Percentiles rank a stretch among this genome's conserved stretches.
Evolutionary conservation across 2,113 vertebrate species (phyloP).

Genomic region (Cyprinodon tularosa): DNA sequence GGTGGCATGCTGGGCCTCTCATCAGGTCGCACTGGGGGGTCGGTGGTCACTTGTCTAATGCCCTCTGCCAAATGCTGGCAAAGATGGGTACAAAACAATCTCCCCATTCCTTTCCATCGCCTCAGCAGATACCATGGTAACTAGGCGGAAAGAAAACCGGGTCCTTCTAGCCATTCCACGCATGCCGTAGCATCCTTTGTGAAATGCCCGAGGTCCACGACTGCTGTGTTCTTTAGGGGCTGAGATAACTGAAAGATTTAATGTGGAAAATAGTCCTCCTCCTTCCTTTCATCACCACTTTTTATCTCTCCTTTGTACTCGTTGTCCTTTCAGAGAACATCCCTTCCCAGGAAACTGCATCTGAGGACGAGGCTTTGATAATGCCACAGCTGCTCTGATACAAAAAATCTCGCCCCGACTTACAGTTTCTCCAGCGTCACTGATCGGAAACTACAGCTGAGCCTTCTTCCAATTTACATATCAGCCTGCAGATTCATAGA

Average conservation of each 20-base stretch:
- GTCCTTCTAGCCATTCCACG: slow-evolving; percentile 74
- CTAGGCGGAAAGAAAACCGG: slow-evolving; percentile 64
- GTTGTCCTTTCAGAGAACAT: slow-evolving; percentile 27
- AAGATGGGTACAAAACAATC: slow-evolving; percentile 69
- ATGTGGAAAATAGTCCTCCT: slow-evolving; percentile 49
- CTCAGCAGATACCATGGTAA: slow-evolving; percentile 83
- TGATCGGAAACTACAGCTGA: slow-evolving; percentile 23
- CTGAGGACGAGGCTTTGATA: slow-evolving; percentile 56
- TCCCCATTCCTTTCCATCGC: slow-evolving; percentile 70
- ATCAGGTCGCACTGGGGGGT: slow-evolving; percentile 18
- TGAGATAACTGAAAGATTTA: slow-evolving; percentile 59
- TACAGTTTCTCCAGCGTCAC: slow-evolving; percentile 27
- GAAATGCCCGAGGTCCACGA: slow-evolving; percentile 54
- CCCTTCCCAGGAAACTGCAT: slow-evolving; percentile 29
- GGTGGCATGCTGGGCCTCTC: slow-evolving; percentile 37
- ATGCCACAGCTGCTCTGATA: slow-evolving; percentile 40
- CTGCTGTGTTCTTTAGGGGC: slow-evolving; percentile 47
- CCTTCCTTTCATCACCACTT: slow-evolving; percentile 26
- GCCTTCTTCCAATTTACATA: slow-evolving; percentile 21
- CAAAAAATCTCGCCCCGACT: slow-evolving; percentile 52
- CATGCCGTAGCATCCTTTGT: slow-evolving; percentile 80
- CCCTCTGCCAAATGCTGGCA: slow-evolving; percentile 55
- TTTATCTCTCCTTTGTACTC: slow-evolving; percentile 19
- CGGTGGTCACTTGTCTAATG: slow-evolving; percentile 42
- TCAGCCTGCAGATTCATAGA: slow-evolving; percentile 19